Conservation (phyloP, 2,113 vertebrate genomes). For the Nothoprocta pentlandii region DNA sequence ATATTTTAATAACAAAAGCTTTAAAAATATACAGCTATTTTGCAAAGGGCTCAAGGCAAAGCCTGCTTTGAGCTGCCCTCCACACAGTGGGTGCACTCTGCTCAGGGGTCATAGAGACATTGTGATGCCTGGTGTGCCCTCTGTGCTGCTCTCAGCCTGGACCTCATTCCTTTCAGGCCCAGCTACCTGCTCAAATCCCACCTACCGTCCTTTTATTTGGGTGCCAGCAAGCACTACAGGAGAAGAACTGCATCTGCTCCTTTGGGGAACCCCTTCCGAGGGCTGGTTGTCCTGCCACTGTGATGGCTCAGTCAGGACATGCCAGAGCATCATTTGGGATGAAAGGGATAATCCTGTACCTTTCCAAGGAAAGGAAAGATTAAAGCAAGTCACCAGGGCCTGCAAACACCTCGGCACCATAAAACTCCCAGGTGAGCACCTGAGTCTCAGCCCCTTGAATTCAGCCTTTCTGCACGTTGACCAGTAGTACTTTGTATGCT, state of each 20-base stretch:
- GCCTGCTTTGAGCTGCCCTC: conserved; percentile 44
- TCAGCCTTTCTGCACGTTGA: not conserved
- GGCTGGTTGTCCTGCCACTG: not conserved
- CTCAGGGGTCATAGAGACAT: conserved; percentile 41
- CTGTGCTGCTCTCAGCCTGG: not conserved
- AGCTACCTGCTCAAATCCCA: not conserved
- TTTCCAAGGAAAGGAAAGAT: not conserved
- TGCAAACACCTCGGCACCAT: not conserved
- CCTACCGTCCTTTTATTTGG: not conserved
- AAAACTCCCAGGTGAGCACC: not conserved
- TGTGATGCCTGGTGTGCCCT: not conserved
- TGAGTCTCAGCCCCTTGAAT: rapidly evolving
- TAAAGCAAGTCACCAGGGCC: not conserved
- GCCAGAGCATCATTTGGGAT: not conserved
- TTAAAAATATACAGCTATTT: conserved; percentile 59
- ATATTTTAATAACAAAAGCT: conserved; percentile 65
- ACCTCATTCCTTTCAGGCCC: not conserved
- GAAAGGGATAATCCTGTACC: not conserved
- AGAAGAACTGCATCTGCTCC: not conserved
- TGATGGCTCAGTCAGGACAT: not conserved
- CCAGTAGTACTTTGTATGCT: not conserved
- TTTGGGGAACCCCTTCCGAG: not conserved
- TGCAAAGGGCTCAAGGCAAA: conserved; percentile 30
- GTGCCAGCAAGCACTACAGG: conserved; percentile 7
- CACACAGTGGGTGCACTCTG: conserved; percentile 18